phyloP scores from a whole-genome alignment of 2,797 vertebrate species.

The Rhadinocentrus ornatus region DNA sequence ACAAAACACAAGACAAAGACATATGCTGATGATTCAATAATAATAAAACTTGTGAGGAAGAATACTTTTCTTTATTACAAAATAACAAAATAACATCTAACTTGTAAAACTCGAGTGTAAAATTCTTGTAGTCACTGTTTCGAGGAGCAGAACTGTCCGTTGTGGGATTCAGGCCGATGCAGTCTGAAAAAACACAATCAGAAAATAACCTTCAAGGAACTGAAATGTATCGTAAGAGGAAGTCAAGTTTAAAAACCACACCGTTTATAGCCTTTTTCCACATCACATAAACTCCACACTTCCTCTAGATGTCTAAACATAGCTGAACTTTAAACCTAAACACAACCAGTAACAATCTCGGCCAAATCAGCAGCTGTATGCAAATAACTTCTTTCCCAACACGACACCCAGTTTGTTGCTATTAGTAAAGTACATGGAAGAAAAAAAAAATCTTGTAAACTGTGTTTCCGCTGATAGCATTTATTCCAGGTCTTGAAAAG shows the following conservation, averaged over 20 bases:
- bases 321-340: neutral
- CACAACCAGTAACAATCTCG: no score
- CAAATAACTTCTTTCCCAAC: constrained; percentile 43
- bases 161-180: constrained; percentile 84
- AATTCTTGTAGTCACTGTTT: constrained; percentile 83
- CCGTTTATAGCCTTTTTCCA: constrained; percentile 28
- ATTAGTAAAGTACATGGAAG: neutral
- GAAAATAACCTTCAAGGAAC: constrained; percentile 44
- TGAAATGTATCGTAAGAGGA: constrained; percentile 27
- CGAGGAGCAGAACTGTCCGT: constrained; percentile 37
- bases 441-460: neutral
- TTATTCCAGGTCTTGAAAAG: constrained; percentile 39
- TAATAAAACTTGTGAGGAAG: neutral
- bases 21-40: neutral
- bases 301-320: constrained; percentile 25
- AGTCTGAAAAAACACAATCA: constrained; percentile 77
- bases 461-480: constrained; percentile 20
- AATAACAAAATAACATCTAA: constrained; percentile 59
- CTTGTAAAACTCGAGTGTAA: constrained; percentile 93
- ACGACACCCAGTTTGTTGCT: neutral
- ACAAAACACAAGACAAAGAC: neutral
- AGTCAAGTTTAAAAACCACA: constrained; percentile 3
- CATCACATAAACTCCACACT: constrained; percentile 37
- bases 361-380: constrained; percentile 38
- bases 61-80: neutral